phyloP scores from a whole-genome alignment of 1,140 invertebrate species.

The Pseudomyrmex cubaensis region DNA sequence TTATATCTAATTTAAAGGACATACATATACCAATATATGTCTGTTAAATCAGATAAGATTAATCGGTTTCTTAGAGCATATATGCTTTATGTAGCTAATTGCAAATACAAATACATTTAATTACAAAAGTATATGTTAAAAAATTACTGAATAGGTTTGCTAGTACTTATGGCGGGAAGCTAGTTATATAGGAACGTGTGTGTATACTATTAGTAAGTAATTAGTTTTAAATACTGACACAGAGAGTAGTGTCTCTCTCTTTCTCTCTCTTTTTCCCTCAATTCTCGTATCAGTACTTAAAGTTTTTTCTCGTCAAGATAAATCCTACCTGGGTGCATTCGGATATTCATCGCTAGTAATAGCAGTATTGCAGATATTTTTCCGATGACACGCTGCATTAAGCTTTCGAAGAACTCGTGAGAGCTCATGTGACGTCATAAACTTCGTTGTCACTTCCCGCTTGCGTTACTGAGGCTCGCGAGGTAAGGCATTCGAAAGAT shows the following conservation, averaged over 20 bases:
- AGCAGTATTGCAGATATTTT: no score
- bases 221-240: constrained; percentile 68
- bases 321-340: constrained; percentile 25
- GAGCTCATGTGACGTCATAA: no score
- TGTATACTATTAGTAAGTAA: constrained; percentile 72
- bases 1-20: constrained; percentile 26
- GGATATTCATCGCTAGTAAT: no score
- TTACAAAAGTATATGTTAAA: constrained; percentile 14
- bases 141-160: constrained; percentile 35
- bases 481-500: no score
- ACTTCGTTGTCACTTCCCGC: no score
- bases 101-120: constrained; percentile 1
- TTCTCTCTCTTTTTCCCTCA: neutral
- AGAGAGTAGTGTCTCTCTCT: constrained; percentile 51
- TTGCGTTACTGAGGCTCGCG: no score
- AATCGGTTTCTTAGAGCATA: constrained; percentile 1
- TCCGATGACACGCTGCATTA: no score
- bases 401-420: no score
- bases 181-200: constrained; percentile 73
- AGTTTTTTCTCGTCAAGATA: constrained; percentile 60
- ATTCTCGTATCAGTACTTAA: constrained; percentile 63
- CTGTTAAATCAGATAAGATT: constrained; percentile 8
- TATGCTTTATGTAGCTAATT: constrained; percentile 13
- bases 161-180: constrained; percentile 68
- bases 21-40: neutral